These are phyloP conservation scores for Pipistrellus nathusii DNA, from an alignment of 2,797 vertebrate species.

Conservation along the genomic window DNA sequence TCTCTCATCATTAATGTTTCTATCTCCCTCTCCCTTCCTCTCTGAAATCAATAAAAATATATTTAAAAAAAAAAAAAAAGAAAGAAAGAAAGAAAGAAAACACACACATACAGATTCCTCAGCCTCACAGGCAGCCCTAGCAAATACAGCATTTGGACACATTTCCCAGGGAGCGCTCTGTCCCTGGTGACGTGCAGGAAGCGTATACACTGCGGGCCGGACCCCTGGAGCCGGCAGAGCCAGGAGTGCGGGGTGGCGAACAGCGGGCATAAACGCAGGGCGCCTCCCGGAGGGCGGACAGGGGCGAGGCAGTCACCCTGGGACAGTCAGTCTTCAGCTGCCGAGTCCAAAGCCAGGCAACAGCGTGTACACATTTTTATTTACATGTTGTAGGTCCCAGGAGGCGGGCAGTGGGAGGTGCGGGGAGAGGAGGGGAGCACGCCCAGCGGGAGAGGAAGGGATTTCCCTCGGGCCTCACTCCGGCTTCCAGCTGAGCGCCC, in stretches of 20 bases:
- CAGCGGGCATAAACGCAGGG: neutral
- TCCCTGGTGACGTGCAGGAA: neutral
- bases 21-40: too few relatives aligned
- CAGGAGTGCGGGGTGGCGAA: neutral
- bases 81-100: too few relatives aligned
- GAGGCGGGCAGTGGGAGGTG: neutral
- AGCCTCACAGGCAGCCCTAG: fast-evolving
- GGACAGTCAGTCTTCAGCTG: neutral
- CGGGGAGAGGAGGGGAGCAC: neutral
- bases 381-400: constrained; percentile 37
- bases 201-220: neutral
- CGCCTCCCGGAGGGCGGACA: fast-evolving
- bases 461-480: neutral
- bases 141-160: neutral
- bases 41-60: too few relatives aligned
- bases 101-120: neutral
- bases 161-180: neutral
- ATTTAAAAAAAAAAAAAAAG: neutral
- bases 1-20: too few relatives aligned
- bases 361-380: constrained; percentile 45
- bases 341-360: neutral
- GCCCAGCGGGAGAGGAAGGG: too few relatives aligned
- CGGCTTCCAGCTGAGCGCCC: neutral
- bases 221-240: too few relatives aligned
- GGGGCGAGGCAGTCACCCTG: neutral